Base-by-base conservation (phyloP, 64 coral and sea anemone genomes). In the Orbicella faveolata region DNA sequence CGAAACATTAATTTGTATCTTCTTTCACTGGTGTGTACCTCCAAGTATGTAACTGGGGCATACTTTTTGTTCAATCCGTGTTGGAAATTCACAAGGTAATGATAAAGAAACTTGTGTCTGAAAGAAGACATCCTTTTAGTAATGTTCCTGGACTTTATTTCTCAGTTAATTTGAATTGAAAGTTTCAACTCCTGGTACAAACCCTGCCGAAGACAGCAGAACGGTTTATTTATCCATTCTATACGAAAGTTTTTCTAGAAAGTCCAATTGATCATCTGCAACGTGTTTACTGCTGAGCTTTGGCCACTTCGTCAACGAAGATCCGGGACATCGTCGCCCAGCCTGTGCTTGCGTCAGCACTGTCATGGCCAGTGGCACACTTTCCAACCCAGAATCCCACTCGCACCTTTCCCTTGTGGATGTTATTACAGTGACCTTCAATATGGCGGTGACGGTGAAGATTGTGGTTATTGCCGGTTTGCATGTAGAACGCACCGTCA, bases 401-500 rank as follows among this genome's bases (percentile, higher is more conserved):
- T 69, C 66, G 23, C 66, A 69, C 66, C 66, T 69, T 69, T 69
- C 66, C 66, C 66, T 26, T 69, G 21, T 69, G 66, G 8, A 69
- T 69, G 66, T 69, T 69, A 25, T n/a, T 69, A 69, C 66, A 69
- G 66, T 69, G 66, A 26, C 66, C 66, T 69, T 69, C 66, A 69
- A 69, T 69, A 69, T 69, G 66, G 66, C 66, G 66, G 66, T 69
- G 66, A n/a, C 66, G 66, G 25, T 69, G 66, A 69, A 69, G 66
- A n/a, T 69, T n/a, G 66, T 69, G 66, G 66, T 69, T 69, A 2
- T 23, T 69, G 23, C 66, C 66, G 8, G 66, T 69, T 69, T 6
- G n/a, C 66, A 69, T 25, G 66, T n/a, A 69, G 4, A 69, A 69
- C 66, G 66, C 66, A 25, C 66, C 66, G 9, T 69, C 66, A 23